Conservation (phyloP, 2,888 invertebrate genomes). For the Sphaerophoria taeniata region DNA sequence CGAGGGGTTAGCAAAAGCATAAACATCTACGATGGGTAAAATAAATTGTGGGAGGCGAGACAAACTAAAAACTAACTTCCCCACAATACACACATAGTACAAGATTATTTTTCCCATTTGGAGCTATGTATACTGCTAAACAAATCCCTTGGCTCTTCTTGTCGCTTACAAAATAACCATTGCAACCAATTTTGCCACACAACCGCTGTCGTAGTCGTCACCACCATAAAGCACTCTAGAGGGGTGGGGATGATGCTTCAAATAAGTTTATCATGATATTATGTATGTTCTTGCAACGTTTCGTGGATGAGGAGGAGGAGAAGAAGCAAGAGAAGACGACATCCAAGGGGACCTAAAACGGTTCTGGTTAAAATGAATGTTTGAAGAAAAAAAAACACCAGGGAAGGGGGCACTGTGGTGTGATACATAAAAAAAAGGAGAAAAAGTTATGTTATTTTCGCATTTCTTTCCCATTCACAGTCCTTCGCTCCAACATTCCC, state of each 20-base stretch:
- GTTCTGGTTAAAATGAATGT: slow-evolving; percentile 68
- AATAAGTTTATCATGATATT: slow-evolving; percentile 75
- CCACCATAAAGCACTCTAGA: slow-evolving; percentile 37
- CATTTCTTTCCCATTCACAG: slow-evolving; percentile 30
- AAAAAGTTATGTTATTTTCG: slow-evolving; percentile 72
- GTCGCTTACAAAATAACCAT: slow-evolving; percentile 9
- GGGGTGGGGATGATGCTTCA: slow-evolving; percentile 71
- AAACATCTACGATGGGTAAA: slow-evolving; percentile 39
- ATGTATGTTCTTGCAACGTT: slow-evolving; percentile 56
- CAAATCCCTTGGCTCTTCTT: background rate
- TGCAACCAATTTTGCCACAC: slow-evolving; percentile 36
- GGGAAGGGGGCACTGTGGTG: slow-evolving; percentile 6
- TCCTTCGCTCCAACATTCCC: background rate
- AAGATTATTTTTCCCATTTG: slow-evolving; percentile 15
- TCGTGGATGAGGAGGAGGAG: background rate
- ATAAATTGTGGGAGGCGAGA: slow-evolving; percentile 35
- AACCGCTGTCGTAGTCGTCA: slow-evolving; percentile 18
- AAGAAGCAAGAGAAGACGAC: background rate
- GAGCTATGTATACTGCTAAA: background rate
- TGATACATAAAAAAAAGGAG: slow-evolving; percentile 3
- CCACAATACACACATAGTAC: slow-evolving; percentile 39
- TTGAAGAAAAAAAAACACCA: slow-evolving; percentile 56
- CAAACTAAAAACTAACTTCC: slow-evolving; percentile 65
- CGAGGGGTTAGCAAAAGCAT: slow-evolving; percentile 53
- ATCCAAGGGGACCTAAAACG: slow-evolving; percentile 36